Percentiles rank a stretch among this genome's conserved stretches.
Conservation (phyloP, 2,888 invertebrate genomes). For the Cerastis rubricosa region DNA sequence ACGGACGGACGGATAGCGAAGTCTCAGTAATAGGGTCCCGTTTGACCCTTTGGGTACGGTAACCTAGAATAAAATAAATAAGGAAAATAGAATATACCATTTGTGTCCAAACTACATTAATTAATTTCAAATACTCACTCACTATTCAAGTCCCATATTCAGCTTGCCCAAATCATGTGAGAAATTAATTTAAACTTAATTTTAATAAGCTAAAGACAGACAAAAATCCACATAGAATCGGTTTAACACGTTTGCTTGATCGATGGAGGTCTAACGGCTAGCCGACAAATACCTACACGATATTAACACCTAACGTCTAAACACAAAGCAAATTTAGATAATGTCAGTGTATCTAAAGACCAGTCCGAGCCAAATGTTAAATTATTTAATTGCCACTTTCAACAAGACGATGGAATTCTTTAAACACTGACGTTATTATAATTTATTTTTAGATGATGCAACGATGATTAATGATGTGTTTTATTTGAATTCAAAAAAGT, state of each 20-base stretch:
- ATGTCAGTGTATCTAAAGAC: conserved; percentile 46
- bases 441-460: conserved; percentile 29
- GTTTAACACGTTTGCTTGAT: conserved; percentile 46
- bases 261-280: conserved; percentile 43
- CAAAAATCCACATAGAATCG: conserved; percentile 30
- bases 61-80: no score
- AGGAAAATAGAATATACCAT: neutral
- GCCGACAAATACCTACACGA: conserved; percentile 56
- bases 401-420: conserved; percentile 41
- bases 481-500: conserved; percentile 4
- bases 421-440: conserved; percentile 27
- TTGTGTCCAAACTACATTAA: neutral
- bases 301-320: conserved; percentile 61
- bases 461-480: conserved; percentile 27
- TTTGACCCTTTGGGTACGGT: no score
- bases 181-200: conserved; percentile 12
- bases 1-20: no score
- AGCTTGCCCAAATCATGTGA: neutral
- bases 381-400: conserved; percentile 63
- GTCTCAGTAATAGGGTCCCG: no score
- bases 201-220: conserved; percentile 26
- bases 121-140: neutral
- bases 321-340: conserved; percentile 61
- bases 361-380: conserved; percentile 48
- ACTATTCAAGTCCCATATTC: neutral